Base-by-base conservation (phyloP, 2,113 vertebrate species). In the Atlantisia rogersi region DNA sequence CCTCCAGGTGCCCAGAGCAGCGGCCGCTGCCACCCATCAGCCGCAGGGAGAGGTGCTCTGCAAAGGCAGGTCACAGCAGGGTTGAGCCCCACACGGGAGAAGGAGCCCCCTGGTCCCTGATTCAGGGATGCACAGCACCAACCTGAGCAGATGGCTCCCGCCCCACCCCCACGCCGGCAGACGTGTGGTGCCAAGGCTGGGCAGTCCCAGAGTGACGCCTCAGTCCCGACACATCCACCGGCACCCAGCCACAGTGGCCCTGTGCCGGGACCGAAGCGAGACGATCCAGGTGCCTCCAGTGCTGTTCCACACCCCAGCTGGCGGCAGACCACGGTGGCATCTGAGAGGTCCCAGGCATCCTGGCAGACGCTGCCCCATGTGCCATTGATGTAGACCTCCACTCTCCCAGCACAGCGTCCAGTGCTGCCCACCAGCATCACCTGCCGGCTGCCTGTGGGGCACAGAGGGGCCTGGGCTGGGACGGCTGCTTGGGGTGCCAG, bases 401-500 rank as follows among this genome's bases (percentile, higher is more conserved):
- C 88, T 0, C 76, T 56, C 24, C 94, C 92, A 0, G 85, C 71
- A 0, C 92, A 95, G 55, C 15, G 84, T n/a, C 76, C 26, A 0
- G 42, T 11, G 26, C 88, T 48, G 1, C 31, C 87, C 1, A 4
- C 84, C 81, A 94, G 77, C 85, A 92, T 74, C 80, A 94, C 55
- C n/a, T 1, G 42, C 5, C 39, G 70, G 39, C 94, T 88, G 52
- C 92, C 94, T 95, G 94, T 0, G 7, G 40, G 46, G 19, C 19
- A 76, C 1, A 0, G 2, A 60, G 26, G 7, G 17, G 4, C 58
- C 10, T 0, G 1, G 9, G 15, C 12, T 82, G 44, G 5, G 6
- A 3, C 1, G 8, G 39, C 37, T 5, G 3, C 10, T 3, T 4
- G 3, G 4, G 24, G 15, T 20, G 50, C 5, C 2, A 0, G 10